Percentiles rank a stretch among this genome's conserved stretches.
phyloP scores from a whole-genome alignment of 2,888 invertebrate genomes.

The Agrilus biguttatus region DNA sequence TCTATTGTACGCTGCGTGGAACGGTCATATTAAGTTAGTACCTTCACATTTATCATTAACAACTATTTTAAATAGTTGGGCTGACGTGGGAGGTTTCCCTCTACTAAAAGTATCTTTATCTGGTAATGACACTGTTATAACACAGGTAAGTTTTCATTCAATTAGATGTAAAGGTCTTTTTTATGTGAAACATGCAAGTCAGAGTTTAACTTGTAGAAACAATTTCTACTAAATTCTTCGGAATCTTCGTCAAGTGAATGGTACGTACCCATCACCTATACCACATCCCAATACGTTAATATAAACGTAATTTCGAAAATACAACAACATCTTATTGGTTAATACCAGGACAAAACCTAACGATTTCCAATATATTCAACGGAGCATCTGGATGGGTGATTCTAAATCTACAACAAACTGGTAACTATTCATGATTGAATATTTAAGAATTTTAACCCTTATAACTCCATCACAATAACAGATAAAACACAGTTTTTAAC shows the following conservation, averaged over 20 bases:
- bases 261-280: constrained; percentile 36
- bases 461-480: too few relatives aligned
- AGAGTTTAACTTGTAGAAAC: constrained; percentile 9
- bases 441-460: too few relatives aligned
- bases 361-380: neutral
- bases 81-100: too few relatives aligned
- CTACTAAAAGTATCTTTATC: too few relatives aligned
- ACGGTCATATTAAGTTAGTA: constrained; percentile 14
- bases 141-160: constrained; percentile 11
- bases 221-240: constrained; percentile 8
- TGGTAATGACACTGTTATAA: too few relatives aligned
- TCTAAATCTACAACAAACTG: constrained; percentile 53
- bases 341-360: neutral
- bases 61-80: constrained; percentile 48
- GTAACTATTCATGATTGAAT: constrained; percentile 23
- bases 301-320: constrained; percentile 17
- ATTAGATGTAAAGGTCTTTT: neutral
- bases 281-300: constrained; percentile 26
- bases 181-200: neutral
- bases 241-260: constrained; percentile 17
- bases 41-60: constrained; percentile 8
- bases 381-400: constrained; percentile 43
- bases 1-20: too few relatives aligned
- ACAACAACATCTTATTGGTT: neutral
- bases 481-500: too few relatives aligned